Percentiles rank a stretch among this genome's conserved stretches.
Conservation (phyloP, 1,140 invertebrate genomes). For the Drosophila saltans region DNA sequence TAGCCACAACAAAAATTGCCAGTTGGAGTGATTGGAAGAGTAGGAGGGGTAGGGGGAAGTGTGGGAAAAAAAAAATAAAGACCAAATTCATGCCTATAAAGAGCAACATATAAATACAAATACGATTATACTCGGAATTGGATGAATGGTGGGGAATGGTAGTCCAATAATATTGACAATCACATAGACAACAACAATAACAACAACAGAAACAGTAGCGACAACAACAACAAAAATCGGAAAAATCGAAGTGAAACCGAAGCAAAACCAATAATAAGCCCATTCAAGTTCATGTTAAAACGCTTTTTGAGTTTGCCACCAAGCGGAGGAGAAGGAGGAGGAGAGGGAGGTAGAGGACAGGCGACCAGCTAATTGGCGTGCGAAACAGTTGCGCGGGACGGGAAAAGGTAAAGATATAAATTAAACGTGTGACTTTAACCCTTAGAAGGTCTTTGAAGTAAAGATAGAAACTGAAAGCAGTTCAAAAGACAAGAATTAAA, state of each 20-base stretch:
- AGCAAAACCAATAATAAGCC: conserved; percentile 72
- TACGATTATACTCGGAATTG: conserved; percentile 58
- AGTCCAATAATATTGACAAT: conserved; percentile 69
- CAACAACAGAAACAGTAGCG: not conserved
- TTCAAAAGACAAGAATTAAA: too few species aligned
- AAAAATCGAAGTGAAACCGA: conserved; percentile 19
- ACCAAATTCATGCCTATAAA: conserved; percentile 63
- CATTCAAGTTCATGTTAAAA: conserved; percentile 79
- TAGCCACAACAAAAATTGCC: conserved; percentile 64
- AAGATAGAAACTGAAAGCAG: not conserved
- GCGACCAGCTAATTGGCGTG: conserved; percentile 66
- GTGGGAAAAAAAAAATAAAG: conserved; percentile 59
- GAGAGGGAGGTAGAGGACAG: not conserved
- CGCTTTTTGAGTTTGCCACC: conserved; percentile 33
- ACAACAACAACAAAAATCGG: conserved; percentile 10
- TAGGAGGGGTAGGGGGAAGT: conserved; percentile 5
- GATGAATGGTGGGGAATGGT: conserved; percentile 9
- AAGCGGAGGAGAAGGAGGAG: not conserved
- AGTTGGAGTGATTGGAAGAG: not conserved
- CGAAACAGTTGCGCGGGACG: conserved; percentile 52
- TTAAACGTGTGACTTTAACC: conserved; percentile 66
- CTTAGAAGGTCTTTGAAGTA: not conserved
- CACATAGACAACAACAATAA: conserved; percentile 22
- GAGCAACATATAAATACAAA: conserved; percentile 60
- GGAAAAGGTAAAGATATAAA: conserved; percentile 58